phyloP scores from a whole-genome alignment of 2,888 invertebrate genomes.

The Alloscopus bannaensis region DNA sequence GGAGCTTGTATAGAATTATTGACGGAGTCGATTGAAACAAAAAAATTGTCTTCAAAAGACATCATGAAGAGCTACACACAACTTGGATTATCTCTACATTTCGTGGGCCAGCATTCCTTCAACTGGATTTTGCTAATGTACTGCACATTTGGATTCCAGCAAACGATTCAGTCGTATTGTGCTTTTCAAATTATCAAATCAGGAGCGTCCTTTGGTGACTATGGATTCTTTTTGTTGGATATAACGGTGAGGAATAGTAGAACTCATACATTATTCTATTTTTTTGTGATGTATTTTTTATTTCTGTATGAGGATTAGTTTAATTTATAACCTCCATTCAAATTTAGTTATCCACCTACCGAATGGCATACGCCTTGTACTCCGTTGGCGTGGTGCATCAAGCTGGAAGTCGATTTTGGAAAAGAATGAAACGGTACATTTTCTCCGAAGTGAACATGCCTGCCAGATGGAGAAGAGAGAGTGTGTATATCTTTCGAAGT shows the following conservation, averaged over 20 bases:
- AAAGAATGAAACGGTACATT: neutral
- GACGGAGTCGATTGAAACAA: neutral
- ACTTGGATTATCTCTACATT: neutral
- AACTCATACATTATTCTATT: no score
- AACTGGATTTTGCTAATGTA: neutral
- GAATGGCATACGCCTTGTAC: neutral
- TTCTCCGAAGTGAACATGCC: neutral
- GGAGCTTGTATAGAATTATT: neutral
- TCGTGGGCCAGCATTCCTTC: neutral
- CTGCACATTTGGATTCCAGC: neutral
- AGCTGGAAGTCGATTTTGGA: neutral
- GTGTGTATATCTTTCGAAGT: neutral
- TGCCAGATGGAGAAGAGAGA: neutral
- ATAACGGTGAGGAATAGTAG: neutral
- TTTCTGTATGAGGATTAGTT: neutral
- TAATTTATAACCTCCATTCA: neutral
- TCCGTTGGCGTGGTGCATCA: neutral
- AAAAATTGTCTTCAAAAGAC: neutral
- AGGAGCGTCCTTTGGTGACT: neutral
- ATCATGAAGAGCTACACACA: neutral
- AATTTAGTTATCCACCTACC: neutral
- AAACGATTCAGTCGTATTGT: neutral
- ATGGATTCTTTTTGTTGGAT: conserved; percentile 5
- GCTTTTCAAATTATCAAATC: conserved; percentile 4
- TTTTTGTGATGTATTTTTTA: no score